These are phyloP conservation scores for Hirtodrosophila confusa DNA, from an alignment of 2,888 invertebrate species.

Conservation along the genomic window DNA sequence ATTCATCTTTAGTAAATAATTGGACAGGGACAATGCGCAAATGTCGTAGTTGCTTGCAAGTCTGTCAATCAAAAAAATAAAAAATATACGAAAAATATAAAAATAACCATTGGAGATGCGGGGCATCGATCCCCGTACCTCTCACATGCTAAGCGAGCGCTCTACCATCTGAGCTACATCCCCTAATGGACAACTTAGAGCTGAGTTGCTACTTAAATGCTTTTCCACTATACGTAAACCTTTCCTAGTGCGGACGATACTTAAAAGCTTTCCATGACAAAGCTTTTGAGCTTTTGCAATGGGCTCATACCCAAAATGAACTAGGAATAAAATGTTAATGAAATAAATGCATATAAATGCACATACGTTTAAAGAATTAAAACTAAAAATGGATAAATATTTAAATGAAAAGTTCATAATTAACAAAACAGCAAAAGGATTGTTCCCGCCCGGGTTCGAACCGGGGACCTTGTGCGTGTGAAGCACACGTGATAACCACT, in stretches of 20 bases:
- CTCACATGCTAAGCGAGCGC: slow-evolving; percentile 84
- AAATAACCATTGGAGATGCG: slow-evolving; percentile 78
- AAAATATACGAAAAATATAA: background rate
- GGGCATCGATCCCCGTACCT: slow-evolving; percentile 85
- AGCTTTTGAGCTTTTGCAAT: slow-evolving; percentile 33
- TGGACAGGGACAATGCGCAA: slow-evolving; percentile 30
- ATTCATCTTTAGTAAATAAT: slow-evolving; percentile 29
- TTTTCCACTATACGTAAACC: background rate
- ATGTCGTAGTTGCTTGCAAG: slow-evolving; percentile 21
- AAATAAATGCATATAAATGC: background rate
- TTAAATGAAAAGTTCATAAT: too few relatives aligned
- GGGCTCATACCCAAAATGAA: too few relatives aligned
- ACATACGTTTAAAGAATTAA: background rate
- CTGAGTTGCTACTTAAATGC: slow-evolving; percentile 3
- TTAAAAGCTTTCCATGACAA: slow-evolving; percentile 22
- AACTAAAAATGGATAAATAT: too few relatives aligned
- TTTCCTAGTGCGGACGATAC: background rate
- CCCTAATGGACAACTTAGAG: slow-evolving; percentile 7
- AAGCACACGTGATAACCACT: slow-evolving; percentile 83
- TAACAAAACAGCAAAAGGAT: too few relatives aligned
- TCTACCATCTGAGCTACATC: slow-evolving; percentile 85
- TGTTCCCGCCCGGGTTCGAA: slow-evolving; percentile 84
- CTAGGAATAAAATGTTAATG: too few relatives aligned
- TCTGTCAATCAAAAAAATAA: slow-evolving; percentile 29
- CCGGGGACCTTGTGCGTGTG: slow-evolving; percentile 84